A percentile compares a stretch with the other conserved stretches of the same genome.
Evolutionary conservation across 2,797 vertebrate genomes (phyloP).

Genomic region (Phoxinus dragarum): DNA sequence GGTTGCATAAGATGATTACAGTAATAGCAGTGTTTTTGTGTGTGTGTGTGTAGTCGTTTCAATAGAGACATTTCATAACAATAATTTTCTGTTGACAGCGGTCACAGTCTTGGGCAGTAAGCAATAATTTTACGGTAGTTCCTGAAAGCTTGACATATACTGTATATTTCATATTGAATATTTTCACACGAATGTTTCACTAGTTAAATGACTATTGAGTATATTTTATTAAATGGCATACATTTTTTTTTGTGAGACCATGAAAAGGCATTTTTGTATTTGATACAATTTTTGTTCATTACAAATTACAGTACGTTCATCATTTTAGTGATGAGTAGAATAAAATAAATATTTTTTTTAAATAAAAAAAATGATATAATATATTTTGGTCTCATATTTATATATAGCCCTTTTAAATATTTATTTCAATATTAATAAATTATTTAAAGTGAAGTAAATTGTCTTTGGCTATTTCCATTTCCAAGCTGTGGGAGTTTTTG

Average conservation of each 20-base stretch:
- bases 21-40: slow-evolving; percentile 11
- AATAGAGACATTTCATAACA: not conserved
- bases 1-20: slow-evolving; percentile 20
- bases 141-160: not conserved
- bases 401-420: not conserved
- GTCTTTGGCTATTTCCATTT: not conserved
- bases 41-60: not conserved
- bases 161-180: not conserved
- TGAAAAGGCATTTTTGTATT: not conserved
- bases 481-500: not conserved
- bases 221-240: not conserved
- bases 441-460: not conserved
- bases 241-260: not conserved
- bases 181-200: not conserved
- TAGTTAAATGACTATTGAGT: not conserved
- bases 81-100: not conserved
- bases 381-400: not conserved
- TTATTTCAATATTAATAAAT: too few species aligned
- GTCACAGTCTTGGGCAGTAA: not conserved
- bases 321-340: not conserved
- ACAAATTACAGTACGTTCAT: not conserved
- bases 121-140: not conserved
- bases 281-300: not conserved
- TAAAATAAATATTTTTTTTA: too few species aligned
- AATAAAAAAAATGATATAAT: not conserved